A percentile compares a stretch with the other conserved stretches of the same genome.
phyloP scores from a whole-genome alignment of 2,113 vertebrate species.

The Loxodonta africana region DNA sequence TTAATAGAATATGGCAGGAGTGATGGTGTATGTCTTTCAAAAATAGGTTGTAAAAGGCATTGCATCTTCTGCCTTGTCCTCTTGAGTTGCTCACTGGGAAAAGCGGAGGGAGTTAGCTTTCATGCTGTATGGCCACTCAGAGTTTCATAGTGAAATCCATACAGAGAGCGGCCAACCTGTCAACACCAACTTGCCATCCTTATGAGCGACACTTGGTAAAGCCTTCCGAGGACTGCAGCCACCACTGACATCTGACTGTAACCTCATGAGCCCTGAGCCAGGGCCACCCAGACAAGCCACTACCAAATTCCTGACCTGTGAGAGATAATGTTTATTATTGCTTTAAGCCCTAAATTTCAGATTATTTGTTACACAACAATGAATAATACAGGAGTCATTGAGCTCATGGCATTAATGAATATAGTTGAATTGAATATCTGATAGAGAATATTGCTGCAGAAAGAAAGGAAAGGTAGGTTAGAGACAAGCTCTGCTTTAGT shows the following conservation, averaged over 20 bases:
- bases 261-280: no score
- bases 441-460: neutral
- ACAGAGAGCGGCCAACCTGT: neutral
- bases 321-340: no score
- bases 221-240: neutral
- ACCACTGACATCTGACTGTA: no score
- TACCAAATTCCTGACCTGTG: no score
- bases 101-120: neutral
- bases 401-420: neutral
- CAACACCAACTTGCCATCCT: neutral
- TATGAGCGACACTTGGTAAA: neutral
- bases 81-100: no score
- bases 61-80: no score
- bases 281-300: no score
- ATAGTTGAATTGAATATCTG: neutral
- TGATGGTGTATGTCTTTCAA: no score
- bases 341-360: no score
- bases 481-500: neutral
- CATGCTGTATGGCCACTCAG: neutral
- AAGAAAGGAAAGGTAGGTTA: neutral
- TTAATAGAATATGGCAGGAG: no score
- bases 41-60: no score
- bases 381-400: neutral
- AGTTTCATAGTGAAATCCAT: neutral
- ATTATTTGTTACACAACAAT: neutral